Percentiles rank a stretch among this genome's conserved stretches.
These are phyloP conservation scores for Hermaeophaga mercurialis DNA, from an alignment of 2,888 invertebrate genomes.

Conservation along the genomic window DNA sequence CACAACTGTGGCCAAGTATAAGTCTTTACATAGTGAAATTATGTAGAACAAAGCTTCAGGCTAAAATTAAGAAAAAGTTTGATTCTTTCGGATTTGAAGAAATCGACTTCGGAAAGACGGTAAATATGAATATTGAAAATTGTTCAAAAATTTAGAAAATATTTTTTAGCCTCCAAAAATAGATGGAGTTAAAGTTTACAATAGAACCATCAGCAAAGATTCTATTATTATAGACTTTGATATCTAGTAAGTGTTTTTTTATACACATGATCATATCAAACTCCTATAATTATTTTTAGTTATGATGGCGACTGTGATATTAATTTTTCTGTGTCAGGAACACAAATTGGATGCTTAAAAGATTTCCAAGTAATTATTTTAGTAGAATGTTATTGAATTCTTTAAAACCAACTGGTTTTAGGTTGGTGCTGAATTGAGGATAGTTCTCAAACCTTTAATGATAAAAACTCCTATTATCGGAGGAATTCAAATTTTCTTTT, in stretches of 20 bases:
- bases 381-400: no score
- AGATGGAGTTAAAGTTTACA: slow-evolving; percentile 94
- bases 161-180: slow-evolving; percentile 81
- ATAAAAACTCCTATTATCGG: slow-evolving; percentile 89
- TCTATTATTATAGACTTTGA: slow-evolving; percentile 97
- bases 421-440: slow-evolving; percentile 58
- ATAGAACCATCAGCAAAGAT: slow-evolving; percentile 84
- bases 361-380: slow-evolving; percentile 68
- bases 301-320: slow-evolving; percentile 97
- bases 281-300: slow-evolving; percentile 57
- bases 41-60: slow-evolving; percentile 44
- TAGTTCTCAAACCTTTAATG: slow-evolving; percentile 91
- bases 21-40: slow-evolving; percentile 45
- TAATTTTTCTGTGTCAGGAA: slow-evolving; percentile 82
- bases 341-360: slow-evolving; percentile 74
- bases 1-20: slow-evolving; percentile 48
- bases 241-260: slow-evolving; percentile 71
- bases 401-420: slow-evolving; percentile 30
- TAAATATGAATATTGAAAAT: slow-evolving; percentile 27
- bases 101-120: slow-evolving; percentile 47
- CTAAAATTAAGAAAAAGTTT: slow-evolving; percentile 48
- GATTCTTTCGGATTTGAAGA: slow-evolving; percentile 49
- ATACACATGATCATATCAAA: no score
- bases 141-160: not conserved
- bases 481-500: slow-evolving; percentile 91